phyloP scores from a whole-genome alignment of 2,888 invertebrate genomes.

The Hyalella azteca region DNA sequence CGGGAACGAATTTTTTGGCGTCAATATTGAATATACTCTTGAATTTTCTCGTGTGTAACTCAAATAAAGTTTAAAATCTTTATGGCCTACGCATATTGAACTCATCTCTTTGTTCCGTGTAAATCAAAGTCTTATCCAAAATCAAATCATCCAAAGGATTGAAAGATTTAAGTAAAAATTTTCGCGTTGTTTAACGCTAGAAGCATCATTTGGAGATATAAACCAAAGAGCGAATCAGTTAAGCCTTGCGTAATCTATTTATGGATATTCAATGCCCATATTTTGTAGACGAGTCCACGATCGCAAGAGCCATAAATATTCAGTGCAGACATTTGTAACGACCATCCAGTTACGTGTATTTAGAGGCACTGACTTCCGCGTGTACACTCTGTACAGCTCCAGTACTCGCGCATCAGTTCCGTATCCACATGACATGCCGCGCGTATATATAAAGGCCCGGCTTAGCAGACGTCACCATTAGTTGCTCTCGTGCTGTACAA shows the following conservation, averaged over 20 bases:
- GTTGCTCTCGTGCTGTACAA: conserved; percentile 18
- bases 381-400: background rate
- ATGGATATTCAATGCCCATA: too few species aligned
- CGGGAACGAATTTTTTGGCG: too few species aligned
- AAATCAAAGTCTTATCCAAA: background rate
- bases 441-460: background rate
- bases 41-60: too few species aligned
- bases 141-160: background rate
- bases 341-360: background rate
- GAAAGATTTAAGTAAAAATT: background rate
- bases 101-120: too few species aligned
- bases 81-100: too few species aligned
- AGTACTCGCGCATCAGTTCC: background rate
- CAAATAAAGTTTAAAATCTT: too few species aligned
- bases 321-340: background rate
- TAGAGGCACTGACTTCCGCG: background rate
- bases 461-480: background rate
- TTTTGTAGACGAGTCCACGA: too few species aligned
- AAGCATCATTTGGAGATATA: background rate
- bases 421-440: background rate
- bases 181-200: background rate
- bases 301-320: background rate
- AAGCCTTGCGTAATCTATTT: background rate
- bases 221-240: background rate
- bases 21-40: too few species aligned